Conservation (phyloP, 2,888 invertebrate genomes). For the Diaperis boleti region DNA sequence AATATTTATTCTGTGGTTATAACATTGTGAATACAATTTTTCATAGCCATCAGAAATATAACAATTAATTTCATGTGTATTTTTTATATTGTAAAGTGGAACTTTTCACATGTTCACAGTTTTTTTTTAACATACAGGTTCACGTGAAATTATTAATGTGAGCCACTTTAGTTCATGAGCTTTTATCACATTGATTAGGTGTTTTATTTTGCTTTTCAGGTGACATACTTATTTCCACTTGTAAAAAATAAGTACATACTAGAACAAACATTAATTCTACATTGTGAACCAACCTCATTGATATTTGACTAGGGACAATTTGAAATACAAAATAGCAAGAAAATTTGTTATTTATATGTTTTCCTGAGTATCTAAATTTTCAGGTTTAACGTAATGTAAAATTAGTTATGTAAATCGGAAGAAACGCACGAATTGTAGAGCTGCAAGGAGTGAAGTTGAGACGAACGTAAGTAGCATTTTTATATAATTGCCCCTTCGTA, state of each 20-base stretch:
- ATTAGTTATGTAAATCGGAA: neutral
- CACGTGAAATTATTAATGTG: neutral
- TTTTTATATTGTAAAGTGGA: neutral
- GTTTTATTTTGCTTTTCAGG: neutral
- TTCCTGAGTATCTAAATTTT: neutral
- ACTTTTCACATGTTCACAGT: neutral
- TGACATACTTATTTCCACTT: conserved; percentile 13
- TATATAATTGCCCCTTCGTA: too few relatives aligned
- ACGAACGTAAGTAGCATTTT: too few relatives aligned
- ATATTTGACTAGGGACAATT: conserved; percentile 32
- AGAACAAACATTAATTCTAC: conserved; percentile 13
- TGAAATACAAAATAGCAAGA: conserved; percentile 31
- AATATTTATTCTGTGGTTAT: conserved; percentile 22
- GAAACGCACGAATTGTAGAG: neutral
- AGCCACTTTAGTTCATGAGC: neutral
- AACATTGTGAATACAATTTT: neutral
- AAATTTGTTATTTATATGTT: conserved; percentile 4
- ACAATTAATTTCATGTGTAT: neutral
- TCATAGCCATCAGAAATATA: neutral
- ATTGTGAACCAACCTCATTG: conserved; percentile 27
- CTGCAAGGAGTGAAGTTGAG: too few relatives aligned
- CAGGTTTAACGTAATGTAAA: neutral
- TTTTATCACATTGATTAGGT: neutral
- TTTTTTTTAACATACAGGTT: neutral
- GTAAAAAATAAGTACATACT: conserved; percentile 6